A percentile compares a stretch with the other conserved stretches of the same genome.
Conservation (phyloP, 2,113 vertebrate species). For the Delphinus delphis region DNA sequence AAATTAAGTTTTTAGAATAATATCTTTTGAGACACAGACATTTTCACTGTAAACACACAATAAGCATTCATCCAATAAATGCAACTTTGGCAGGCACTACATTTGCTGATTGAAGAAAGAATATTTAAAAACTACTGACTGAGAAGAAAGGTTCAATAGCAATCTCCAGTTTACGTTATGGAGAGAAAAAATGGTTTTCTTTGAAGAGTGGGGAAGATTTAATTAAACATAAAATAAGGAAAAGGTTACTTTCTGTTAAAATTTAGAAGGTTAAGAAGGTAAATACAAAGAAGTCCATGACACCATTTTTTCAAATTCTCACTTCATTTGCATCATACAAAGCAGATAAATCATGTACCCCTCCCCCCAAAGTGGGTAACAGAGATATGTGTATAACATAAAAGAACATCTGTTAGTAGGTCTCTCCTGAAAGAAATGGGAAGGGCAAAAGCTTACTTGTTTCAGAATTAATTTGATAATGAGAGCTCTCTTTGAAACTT, state of each 20-base stretch:
- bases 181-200: neutral
- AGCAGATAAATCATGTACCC: neutral
- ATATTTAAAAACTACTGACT: neutral
- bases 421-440: neutral
- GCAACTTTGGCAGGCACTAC: neutral
- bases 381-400: conserved; percentile 43
- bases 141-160: neutral
- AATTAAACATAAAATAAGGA: conserved; percentile 20
- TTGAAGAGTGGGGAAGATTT: neutral
- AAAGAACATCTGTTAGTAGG: conserved; percentile 41
- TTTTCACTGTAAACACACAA: neutral
- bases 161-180: neutral
- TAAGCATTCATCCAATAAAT: neutral
- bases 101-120: neutral
- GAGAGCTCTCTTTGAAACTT: conserved; percentile 51
- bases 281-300: neutral
- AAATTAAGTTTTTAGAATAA: neutral
- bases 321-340: neutral
- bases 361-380: neutral
- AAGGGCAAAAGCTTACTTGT: conserved; percentile 28
- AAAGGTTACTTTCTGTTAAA: neutral
- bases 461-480: conserved; percentile 62
- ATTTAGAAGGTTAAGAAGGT: neutral
- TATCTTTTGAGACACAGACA: neutral
- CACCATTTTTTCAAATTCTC: neutral